phyloP scores from a whole-genome alignment of 1,140 invertebrate species.

The Cardiocondyla obscurior region DNA sequence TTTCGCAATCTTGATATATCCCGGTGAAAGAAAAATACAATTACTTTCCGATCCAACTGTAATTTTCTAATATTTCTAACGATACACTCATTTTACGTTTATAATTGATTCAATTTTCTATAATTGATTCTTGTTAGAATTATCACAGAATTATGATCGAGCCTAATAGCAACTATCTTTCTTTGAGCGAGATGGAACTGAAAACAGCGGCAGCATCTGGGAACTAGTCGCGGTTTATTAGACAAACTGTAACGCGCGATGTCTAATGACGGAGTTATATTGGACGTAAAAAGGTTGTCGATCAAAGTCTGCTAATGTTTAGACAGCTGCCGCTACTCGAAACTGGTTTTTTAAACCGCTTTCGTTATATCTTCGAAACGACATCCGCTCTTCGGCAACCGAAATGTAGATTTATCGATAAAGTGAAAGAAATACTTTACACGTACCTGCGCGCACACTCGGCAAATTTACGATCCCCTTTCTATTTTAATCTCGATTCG shows the following conservation, averaged over 20 bases:
- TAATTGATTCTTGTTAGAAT: too few relatives aligned
- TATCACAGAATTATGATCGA: too few relatives aligned
- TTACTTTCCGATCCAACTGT: too few relatives aligned
- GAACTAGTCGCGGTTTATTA: too few relatives aligned
- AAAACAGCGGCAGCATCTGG: too few relatives aligned
- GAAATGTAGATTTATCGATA: slow-evolving; percentile 37
- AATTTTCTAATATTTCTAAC: too few relatives aligned
- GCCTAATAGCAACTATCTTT: too few relatives aligned
- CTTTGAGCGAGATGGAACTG: too few relatives aligned
- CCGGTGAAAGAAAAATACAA: too few relatives aligned
- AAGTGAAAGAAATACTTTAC: slow-evolving; percentile 4
- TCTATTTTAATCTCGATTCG: not conserved
- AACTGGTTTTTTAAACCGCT: slow-evolving; percentile 68
- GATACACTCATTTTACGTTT: too few relatives aligned
- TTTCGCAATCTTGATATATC: slow-evolving; percentile 8
- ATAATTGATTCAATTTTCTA: too few relatives aligned
- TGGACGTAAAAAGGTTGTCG: slow-evolving; percentile 58
- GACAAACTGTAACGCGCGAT: not conserved
- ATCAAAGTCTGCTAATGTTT: slow-evolving; percentile 62
- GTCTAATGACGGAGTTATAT: not conserved
- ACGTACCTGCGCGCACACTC: not conserved
- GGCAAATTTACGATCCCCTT: not conserved
- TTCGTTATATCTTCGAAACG: slow-evolving; percentile 56
- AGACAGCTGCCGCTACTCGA: slow-evolving; percentile 70
- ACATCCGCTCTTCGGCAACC: slow-evolving; percentile 57